These are phyloP conservation scores for Pygocentrus nattereri DNA, from an alignment of 2,797 vertebrate species.

Conservation along the genomic window DNA sequence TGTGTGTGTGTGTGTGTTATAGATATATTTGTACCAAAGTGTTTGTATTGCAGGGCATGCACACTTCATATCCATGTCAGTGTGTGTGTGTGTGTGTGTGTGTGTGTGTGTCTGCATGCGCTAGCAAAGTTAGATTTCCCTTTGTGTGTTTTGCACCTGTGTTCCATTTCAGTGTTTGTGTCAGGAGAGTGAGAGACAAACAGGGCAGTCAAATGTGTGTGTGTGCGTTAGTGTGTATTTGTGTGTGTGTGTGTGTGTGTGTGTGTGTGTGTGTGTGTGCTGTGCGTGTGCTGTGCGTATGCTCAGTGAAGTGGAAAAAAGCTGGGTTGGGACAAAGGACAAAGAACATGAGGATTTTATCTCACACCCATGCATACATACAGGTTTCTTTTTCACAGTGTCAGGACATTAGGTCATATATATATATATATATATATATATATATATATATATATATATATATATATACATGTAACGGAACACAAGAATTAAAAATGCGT, in stretches of 20 bases:
- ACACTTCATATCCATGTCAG: not conserved
- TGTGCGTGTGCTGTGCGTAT: not conserved
- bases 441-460: no score
- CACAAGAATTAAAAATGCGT: no score
- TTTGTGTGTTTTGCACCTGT: constrained; percentile 21
- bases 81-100: constrained; percentile 10
- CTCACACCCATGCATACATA: not conserved
- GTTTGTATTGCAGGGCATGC: constrained; percentile 25
- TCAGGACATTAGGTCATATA: no score
- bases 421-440: no score
- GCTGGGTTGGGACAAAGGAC: constrained; percentile 41
- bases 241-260: not conserved
- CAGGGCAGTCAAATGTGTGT: not conserved
- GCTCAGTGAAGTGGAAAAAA: constrained; percentile 34
- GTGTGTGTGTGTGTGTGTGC: not conserved
- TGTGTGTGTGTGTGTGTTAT: constrained; percentile 7
- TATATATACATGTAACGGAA: no score
- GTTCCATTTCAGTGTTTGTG: constrained; percentile 3
- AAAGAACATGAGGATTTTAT: constrained; percentile 29
- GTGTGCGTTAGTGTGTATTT: constrained; percentile 31
- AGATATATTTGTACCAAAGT: constrained; percentile 8
- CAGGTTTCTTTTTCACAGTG: no score
- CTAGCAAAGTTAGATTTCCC: constrained; percentile 12
- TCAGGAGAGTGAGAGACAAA: not conserved
- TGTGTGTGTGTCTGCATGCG: not conserved